Conservation (phyloP, 2,797 vertebrate species). For the Catharus ustulatus region DNA sequence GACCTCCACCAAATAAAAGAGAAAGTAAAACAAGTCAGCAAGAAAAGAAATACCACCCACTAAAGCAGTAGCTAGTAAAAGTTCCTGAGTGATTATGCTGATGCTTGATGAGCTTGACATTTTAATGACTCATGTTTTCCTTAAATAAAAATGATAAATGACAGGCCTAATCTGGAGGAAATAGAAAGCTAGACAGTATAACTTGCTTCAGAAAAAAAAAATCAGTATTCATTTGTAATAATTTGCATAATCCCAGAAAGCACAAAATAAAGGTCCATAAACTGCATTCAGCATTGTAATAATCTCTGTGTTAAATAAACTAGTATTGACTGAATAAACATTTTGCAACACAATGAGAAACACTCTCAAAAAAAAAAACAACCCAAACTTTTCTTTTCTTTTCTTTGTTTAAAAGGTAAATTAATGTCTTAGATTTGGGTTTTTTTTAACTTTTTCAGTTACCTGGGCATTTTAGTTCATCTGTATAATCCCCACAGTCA, state of each 20-base stretch:
- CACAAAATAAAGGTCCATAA: background rate
- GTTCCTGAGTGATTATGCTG: background rate
- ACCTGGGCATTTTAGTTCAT: slow-evolving; percentile 91
- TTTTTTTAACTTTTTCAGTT: slow-evolving; percentile 6
- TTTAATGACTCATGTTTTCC: slow-evolving; percentile 3
- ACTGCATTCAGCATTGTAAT: background rate
- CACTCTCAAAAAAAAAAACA: no score
- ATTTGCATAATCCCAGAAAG: background rate
- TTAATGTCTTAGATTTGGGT: background rate
- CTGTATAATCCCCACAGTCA: slow-evolving; percentile 94
- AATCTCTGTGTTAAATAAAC: background rate
- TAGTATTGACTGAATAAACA: background rate
- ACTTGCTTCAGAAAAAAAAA: background rate
- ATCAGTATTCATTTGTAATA: background rate
- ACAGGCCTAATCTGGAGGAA: background rate
- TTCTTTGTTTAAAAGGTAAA: background rate
- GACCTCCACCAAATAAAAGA: background rate
- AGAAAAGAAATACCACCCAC: background rate
- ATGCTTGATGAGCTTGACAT: background rate
- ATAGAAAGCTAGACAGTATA: background rate
- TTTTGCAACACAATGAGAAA: background rate
- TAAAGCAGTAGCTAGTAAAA: background rate
- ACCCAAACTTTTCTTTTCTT: no score
- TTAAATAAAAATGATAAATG: slow-evolving; percentile 33
- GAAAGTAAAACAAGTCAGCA: background rate